Percentiles rank a stretch among this genome's conserved stretches.
Conservation (phyloP, 30 jellyfish, hydroid and myxozoan species). For the Turritopsis dohrnii region DNA sequence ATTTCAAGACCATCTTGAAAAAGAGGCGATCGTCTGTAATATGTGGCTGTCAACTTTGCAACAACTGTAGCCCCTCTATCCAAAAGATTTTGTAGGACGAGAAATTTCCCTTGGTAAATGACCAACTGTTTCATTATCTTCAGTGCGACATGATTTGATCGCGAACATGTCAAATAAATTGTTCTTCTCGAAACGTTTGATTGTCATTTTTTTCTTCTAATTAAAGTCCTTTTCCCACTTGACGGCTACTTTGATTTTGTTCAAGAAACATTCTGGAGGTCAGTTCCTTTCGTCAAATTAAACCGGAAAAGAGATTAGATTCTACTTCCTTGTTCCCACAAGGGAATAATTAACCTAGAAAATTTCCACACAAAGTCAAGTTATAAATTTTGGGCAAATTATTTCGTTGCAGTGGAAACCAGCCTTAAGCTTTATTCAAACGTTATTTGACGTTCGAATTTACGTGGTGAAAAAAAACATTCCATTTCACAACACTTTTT, state of each 20-base stretch:
- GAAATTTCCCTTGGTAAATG: conserved; percentile 23
- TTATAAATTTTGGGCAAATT: too few relatives aligned
- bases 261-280: background rate
- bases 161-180: conserved; percentile 19
- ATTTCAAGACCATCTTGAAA: conserved; percentile 21
- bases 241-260: background rate
- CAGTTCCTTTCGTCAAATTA: too few relatives aligned
- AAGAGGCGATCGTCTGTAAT: conserved; percentile 18
- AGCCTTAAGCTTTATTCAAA: background rate
- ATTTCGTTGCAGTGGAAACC: background rate
- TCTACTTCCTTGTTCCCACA: too few relatives aligned
- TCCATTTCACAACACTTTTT: background rate
- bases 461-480: background rate
- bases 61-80: conserved; percentile 22
- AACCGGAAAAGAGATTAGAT: too few relatives aligned
- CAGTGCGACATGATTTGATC: background rate
- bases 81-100: conserved; percentile 26
- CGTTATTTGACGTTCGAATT: background rate
- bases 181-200: background rate
- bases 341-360: too few relatives aligned
- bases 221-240: background rate
- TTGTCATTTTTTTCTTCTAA: background rate
- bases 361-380: too few relatives aligned
- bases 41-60: conserved; percentile 16
- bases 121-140: conserved; percentile 11